phyloP scores from a whole-genome alignment of 2,797 vertebrate genomes.

The Protonibea diacanthus region DNA sequence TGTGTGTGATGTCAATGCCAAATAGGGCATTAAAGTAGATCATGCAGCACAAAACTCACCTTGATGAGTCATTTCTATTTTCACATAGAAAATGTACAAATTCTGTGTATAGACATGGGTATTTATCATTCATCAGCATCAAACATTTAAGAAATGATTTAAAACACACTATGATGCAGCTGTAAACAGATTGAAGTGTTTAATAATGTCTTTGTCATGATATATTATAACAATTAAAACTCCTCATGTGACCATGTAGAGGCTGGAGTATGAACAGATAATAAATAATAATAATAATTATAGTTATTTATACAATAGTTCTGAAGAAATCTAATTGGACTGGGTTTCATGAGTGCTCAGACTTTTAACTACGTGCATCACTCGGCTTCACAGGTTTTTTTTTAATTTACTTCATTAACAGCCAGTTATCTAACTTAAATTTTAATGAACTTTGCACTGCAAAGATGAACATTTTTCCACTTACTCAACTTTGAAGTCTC shows the following conservation, averaged over 20 bases:
- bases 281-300: background rate
- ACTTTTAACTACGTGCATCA: too few species aligned
- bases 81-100: background rate
- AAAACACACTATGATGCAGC: background rate
- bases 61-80: slow-evolving; percentile 7
- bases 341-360: too few species aligned
- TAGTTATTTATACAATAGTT: background rate
- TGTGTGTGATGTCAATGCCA: slow-evolving; percentile 23
- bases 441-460: too few species aligned
- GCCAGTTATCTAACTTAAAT: too few species aligned
- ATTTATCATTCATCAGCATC: background rate
- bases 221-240: background rate
- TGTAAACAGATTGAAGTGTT: background rate
- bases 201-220: background rate
- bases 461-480: too few species aligned
- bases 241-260: background rate
- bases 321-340: too few species aligned
- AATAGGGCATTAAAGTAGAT: slow-evolving; percentile 36
- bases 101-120: background rate
- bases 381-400: too few species aligned
- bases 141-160: background rate
- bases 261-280: background rate
- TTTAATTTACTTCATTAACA: too few species aligned
- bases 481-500: too few species aligned
- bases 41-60: background rate